phyloP scores from a whole-genome alignment of 2,797 vertebrate genomes.

The Coccyzus lansbergi region DNA sequence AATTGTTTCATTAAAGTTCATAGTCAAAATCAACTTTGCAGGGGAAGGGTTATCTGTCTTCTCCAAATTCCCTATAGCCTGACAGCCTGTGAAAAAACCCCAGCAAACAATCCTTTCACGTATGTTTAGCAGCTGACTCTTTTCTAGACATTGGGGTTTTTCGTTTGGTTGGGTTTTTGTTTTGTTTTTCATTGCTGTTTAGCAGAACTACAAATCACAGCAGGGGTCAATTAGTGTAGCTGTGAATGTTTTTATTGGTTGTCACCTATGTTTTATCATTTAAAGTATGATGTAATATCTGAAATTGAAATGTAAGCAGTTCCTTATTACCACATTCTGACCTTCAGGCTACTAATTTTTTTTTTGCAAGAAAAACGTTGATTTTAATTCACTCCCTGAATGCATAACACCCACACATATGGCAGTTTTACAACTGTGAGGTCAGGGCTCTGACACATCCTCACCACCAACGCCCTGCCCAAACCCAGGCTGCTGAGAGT shows the following conservation, averaged over 20 bases:
- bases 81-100: not conserved
- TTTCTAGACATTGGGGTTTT: not conserved
- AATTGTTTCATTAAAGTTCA: conserved; percentile 56
- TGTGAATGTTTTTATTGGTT: conserved; percentile 7
- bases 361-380: not conserved
- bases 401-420: rapidly evolving
- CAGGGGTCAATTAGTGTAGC: conserved; percentile 28
- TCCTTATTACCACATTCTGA: not conserved
- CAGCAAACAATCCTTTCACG: conserved; percentile 15
- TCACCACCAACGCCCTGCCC: not conserved
- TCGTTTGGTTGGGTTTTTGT: not conserved
- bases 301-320: not conserved
- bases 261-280: not conserved
- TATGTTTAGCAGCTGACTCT: not conserved
- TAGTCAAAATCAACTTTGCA: conserved; percentile 55
- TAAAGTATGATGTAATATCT: not conserved
- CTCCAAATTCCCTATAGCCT: conserved; percentile 25
- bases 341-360: not conserved
- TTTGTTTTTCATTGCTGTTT: not conserved
- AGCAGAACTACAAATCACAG: conserved; percentile 46
- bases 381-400: not conserved
- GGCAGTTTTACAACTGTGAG: not conserved
- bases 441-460: not conserved
- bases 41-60: conserved; percentile 48
- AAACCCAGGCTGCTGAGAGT: not conserved